Conservation (phyloP, 2,113 vertebrate species). For the Mirza zaza region DNA sequence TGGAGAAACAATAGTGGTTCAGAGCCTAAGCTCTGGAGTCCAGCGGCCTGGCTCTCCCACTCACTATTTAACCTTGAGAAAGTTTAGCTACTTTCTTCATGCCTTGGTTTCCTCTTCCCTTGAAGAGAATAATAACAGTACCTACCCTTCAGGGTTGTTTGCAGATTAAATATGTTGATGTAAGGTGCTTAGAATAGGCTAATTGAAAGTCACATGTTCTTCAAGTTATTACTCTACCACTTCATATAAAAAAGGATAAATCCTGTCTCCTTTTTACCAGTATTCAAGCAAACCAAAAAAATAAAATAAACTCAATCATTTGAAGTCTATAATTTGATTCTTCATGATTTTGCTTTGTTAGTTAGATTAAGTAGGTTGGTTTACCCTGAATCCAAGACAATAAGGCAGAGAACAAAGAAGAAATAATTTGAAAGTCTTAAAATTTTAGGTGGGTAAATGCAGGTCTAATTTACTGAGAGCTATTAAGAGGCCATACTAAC, state of each 20-base stretch:
- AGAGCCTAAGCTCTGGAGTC: accelerated
- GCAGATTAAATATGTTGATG: background rate
- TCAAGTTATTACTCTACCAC: background rate
- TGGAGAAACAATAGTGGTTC: background rate
- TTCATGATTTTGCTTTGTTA: background rate
- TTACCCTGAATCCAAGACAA: background rate
- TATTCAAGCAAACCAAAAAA: background rate
- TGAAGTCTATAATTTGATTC: background rate
- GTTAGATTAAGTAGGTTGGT: background rate
- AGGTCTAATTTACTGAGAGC: conserved; percentile 49
- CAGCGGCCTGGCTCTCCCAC: accelerated
- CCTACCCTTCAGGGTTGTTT: background rate
- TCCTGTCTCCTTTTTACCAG: background rate
- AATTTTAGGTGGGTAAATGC: conserved; percentile 29
- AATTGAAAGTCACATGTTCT: background rate
- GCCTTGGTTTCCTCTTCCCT: background rate
- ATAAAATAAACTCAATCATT: background rate
- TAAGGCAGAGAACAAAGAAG: background rate
- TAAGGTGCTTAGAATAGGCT: background rate
- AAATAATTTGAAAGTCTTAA: conserved; percentile 32
- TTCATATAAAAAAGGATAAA: background rate
- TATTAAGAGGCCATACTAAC: conserved; percentile 62
- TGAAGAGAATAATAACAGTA: background rate
- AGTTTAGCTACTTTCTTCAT: background rate
- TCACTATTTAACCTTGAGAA: background rate